Evolutionary conservation across 2,888 invertebrate species (phyloP), one percentile per base, ranked within the genome.

Genomic region (Arrhopalites spinosus): DNA sequence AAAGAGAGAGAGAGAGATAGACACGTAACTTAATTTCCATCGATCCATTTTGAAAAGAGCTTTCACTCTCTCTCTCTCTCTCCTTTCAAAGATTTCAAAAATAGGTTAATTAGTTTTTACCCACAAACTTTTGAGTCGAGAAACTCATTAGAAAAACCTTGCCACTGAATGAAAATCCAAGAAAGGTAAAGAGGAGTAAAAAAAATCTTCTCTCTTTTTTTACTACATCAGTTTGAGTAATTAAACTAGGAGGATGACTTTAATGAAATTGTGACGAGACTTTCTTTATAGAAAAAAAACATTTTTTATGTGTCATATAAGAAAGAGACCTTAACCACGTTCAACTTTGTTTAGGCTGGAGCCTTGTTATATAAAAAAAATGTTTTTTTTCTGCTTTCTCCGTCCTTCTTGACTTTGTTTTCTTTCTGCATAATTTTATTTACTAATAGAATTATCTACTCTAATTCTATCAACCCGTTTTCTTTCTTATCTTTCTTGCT

Each of bases 31-130:
- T 67, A 43, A 45, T 67, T 67, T 67, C 25, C 45, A 45, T 67
- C 45, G 45, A 45, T 45, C 43, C 67, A 67, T 25, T 45, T 45
- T 7, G 23, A 45, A 67, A 66, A 59, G 59, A 59, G 27, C 25
- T 59, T 59, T 59, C 25, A 59, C 59, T 59, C 59, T 7, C 13
- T 59, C 25, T 59, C 13, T 36, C 36, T 36, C 36, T 11, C 36
- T 36, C 36, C 36, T 50, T 50, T 50, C 20, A 27, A 59, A 59
- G 59, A 59, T 59, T 59, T 59, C 25, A 66, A 66, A 66, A 66
- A 66, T 66, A 45, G 43, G 66, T 45, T 66, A 66, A 66, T 45
- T 66, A 66, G 66, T 66, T 66, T 45, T 66, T 23, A 20, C 59
- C 27, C 25, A 20, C 59, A 59, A 59, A 59, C 23, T 59, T 59